Percentiles rank a stretch among this genome's conserved stretches.
Conservation (phyloP, 2,113 vertebrate species). For the Odobenus rosmarus region DNA sequence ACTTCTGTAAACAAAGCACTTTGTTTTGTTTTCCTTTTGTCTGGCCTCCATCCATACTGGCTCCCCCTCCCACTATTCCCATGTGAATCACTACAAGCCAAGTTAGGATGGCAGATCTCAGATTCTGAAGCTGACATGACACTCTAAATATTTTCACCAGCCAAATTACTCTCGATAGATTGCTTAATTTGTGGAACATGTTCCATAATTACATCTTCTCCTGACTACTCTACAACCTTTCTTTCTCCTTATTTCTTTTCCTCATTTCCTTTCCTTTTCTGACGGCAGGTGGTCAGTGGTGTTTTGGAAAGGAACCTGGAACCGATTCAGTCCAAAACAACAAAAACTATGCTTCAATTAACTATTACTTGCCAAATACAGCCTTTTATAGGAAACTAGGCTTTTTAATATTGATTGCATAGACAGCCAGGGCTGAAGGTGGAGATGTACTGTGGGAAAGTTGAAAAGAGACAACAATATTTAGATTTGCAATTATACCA, state of each 20-base stretch:
- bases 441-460: not conserved
- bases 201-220: constrained; percentile 69
- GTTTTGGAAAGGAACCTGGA: constrained; percentile 57
- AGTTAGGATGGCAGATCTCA: constrained; percentile 8
- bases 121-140: constrained; percentile 40
- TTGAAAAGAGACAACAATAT: not conserved
- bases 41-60: not conserved
- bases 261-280: constrained; percentile 62
- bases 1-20: constrained; percentile 50
- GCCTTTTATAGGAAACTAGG: not conserved
- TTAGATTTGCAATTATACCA: not conserved
- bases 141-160: constrained; percentile 45
- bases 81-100: not conserved
- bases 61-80: not conserved
- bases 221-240: constrained; percentile 23
- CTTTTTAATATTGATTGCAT: not conserved
- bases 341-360: constrained; percentile 46
- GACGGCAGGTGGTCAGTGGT: constrained; percentile 35
- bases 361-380: constrained; percentile 25
- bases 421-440: not conserved
- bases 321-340: constrained; percentile 44
- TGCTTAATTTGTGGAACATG: constrained; percentile 62
- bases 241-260: constrained; percentile 59
- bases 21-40: constrained; percentile 39
- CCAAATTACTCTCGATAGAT: constrained; percentile 64